Percentiles rank a stretch among this genome's conserved stretches.
Conservation (phyloP, 1,140 invertebrate species). For the Musca vetustissima region DNA sequence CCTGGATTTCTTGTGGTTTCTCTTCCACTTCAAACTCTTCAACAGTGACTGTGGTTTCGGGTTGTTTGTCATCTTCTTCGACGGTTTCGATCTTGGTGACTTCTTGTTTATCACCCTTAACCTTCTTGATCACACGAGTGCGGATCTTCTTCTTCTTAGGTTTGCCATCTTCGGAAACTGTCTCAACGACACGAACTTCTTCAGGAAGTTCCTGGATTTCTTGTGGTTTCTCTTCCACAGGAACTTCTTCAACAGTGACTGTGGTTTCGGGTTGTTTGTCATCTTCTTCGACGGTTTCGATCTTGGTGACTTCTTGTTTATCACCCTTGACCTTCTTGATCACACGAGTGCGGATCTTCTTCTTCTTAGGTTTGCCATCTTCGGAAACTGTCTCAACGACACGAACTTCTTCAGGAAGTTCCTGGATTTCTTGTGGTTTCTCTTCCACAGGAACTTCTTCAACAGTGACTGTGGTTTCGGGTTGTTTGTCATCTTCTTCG, state of each 20-base stretch:
- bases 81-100: conserved; percentile 30
- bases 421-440: conserved; percentile 28
- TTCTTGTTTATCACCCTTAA: conserved; percentile 31
- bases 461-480: conserved; percentile 38
- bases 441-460: conserved; percentile 32
- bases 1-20: conserved; percentile 19
- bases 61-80: conserved; percentile 30
- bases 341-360: conserved; percentile 40
- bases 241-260: conserved; percentile 33
- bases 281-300: conserved; percentile 46
- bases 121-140: conserved; percentile 30
- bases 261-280: conserved; percentile 35
- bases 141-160: conserved; percentile 33
- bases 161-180: conserved; percentile 39
- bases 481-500: conserved; percentile 45
- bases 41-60: conserved; percentile 29
- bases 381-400: conserved; percentile 37
- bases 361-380: conserved; percentile 36
- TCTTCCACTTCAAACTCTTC: conserved; percentile 28
- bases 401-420: conserved; percentile 34
- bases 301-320: conserved; percentile 46
- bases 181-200: conserved; percentile 50
- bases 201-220: conserved; percentile 31
- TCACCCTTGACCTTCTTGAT: conserved; percentile 41
- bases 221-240: conserved; percentile 24